A percentile compares a stretch with the other conserved stretches of the same genome.
phyloP scores from a whole-genome alignment of 2,113 vertebrate genomes.

The Vulpes vulpes region DNA sequence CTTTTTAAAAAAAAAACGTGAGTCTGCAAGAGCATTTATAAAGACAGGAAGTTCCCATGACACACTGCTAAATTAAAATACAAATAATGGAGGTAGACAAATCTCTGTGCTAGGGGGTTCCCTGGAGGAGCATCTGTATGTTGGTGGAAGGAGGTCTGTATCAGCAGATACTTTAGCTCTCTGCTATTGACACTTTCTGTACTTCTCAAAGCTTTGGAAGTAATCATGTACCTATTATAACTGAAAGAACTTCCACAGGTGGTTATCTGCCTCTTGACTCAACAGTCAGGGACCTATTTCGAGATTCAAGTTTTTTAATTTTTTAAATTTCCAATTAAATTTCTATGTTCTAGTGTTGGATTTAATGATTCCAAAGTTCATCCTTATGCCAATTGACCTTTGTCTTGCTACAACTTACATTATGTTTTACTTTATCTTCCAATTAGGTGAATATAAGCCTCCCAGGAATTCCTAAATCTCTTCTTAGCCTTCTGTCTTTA shows the following conservation, averaged over 20 bases:
- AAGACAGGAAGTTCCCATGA: background rate
- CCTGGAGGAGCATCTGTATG: background rate
- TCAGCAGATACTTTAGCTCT: background rate
- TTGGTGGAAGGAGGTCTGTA: background rate
- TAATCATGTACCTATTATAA: background rate
- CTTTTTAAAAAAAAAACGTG: too few relatives aligned
- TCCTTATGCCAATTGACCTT: background rate
- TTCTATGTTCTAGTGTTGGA: background rate
- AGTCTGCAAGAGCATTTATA: background rate
- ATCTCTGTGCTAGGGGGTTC: background rate
- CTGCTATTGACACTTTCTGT: background rate
- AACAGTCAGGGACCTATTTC: background rate
- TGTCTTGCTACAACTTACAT: background rate
- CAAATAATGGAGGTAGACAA: background rate
- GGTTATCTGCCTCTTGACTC: background rate
- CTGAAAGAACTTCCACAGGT: background rate
- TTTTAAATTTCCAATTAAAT: background rate
- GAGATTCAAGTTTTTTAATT: background rate
- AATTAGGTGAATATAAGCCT: background rate
- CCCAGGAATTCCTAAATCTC: background rate
- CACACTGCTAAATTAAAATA: background rate
- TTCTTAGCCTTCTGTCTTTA: background rate
- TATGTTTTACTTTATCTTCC: background rate
- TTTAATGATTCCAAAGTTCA: background rate
- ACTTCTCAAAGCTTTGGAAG: background rate